Conservation (phyloP, 1,140 invertebrate species). For the Penaeus vannamei region DNA sequence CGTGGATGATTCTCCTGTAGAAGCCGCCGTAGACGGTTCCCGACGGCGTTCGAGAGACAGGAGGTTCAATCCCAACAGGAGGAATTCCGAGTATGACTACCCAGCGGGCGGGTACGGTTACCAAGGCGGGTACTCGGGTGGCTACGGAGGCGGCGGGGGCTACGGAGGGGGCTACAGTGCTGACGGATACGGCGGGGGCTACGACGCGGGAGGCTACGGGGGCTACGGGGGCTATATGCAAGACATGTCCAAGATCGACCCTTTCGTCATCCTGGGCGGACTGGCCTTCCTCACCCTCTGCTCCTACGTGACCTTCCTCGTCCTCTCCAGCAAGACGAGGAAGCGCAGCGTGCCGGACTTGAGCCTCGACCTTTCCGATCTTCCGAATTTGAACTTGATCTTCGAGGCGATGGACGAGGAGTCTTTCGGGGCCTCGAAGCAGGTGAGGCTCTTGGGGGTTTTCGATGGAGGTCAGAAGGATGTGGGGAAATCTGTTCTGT, state of each 20-base stretch:
- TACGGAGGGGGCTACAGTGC: neutral
- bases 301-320: constrained; percentile 32
- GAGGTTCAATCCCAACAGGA: neutral
- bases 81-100: neutral
- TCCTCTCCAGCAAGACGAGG: constrained; percentile 31
- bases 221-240: constrained; percentile 27
- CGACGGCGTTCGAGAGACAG: constrained; percentile 1
- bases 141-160: neutral
- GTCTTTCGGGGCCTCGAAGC: too few relatives aligned
- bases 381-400: neutral
- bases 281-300: constrained; percentile 35
- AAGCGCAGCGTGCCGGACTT: constrained; percentile 17
- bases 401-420: neutral
- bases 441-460: too few relatives aligned
- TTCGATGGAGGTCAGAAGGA: too few relatives aligned
- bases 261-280: constrained; percentile 27
- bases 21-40: neutral
- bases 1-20: neutral
- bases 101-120: neutral
- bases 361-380: constrained; percentile 14
- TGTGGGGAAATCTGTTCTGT: too few relatives aligned
- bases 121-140: constrained; percentile 16
- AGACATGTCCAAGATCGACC: constrained; percentile 14
- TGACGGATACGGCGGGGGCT: neutral
- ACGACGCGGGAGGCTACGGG: too few relatives aligned